Conservation (phyloP, 2,797 vertebrate species). For the Ctenochaetus hawaiiensis region DNA sequence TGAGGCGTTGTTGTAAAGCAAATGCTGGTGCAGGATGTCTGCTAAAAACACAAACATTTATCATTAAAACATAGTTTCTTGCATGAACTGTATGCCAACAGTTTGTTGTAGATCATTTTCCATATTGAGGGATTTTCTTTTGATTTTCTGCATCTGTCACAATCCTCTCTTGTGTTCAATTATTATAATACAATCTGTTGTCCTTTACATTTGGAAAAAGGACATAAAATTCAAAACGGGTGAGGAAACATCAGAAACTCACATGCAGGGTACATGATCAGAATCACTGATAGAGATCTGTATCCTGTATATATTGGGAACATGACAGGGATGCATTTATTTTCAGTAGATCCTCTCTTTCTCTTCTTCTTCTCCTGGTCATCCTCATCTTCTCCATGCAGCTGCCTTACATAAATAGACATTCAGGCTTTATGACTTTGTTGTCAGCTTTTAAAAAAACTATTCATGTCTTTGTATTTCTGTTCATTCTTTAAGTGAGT, state of each 20-base stretch:
- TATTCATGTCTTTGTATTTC: background rate
- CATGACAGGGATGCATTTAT: too few relatives aligned
- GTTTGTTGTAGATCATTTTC: slow-evolving; percentile 38
- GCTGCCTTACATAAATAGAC: background rate
- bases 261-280: too few relatives aligned
- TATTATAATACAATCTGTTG: too few relatives aligned
- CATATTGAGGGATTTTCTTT: slow-evolving; percentile 8
- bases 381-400: background rate
- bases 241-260: too few relatives aligned
- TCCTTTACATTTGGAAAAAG: too few relatives aligned
- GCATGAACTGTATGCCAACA: slow-evolving; percentile 15
- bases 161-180: too few relatives aligned
- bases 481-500: background rate
- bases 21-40: slow-evolving; percentile 27
- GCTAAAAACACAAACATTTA: background rate
- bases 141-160: too few relatives aligned
- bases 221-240: too few relatives aligned
- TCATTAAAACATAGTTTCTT: slow-evolving; percentile 2
- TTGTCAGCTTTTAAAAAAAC: background rate
- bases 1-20: slow-evolving; percentile 36
- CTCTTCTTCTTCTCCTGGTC: too few relatives aligned
- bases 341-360: too few relatives aligned
- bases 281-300: too few relatives aligned
- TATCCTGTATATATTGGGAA: too few relatives aligned
- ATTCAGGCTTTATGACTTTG: background rate